Conservation (phyloP, 2,797 vertebrate genomes). For the Tympanoctomys barrerae region DNA sequence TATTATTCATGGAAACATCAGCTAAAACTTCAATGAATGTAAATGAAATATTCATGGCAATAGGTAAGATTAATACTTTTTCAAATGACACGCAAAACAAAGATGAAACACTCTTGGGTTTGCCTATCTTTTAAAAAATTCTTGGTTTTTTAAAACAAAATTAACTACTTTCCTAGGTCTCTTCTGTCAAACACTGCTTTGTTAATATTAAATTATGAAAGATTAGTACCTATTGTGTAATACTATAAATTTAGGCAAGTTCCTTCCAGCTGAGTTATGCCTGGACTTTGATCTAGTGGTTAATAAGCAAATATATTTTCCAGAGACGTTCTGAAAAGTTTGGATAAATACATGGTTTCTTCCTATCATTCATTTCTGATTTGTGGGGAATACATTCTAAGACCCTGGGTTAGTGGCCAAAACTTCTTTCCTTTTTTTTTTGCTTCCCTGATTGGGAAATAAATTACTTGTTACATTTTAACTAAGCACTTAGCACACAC, state of each 20-base stretch:
- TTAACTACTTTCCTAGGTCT: not conserved
- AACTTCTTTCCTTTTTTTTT: not conserved
- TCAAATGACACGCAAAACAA: not conserved
- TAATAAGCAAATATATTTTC: constrained; percentile 18
- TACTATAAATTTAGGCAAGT: not conserved
- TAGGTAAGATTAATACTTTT: constrained; percentile 91
- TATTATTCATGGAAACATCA: constrained; percentile 99
- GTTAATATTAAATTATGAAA: constrained; percentile 45
- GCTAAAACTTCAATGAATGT: constrained; percentile 99
- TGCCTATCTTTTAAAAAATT: not conserved
- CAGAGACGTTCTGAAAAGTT: constrained; percentile 20
- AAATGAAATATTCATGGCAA: constrained; percentile 99
- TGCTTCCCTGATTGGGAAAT: not conserved
- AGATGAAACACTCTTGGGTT: not conserved
- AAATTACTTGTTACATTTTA: not conserved
- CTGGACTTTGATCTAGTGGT: not conserved
- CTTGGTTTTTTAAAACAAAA: not conserved
- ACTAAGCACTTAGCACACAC: not conserved
- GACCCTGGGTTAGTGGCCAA: not conserved
- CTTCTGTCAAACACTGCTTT: constrained; percentile 42
- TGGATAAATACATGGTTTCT: not conserved
- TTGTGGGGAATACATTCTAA: not conserved
- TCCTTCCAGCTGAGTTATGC: constrained; percentile 23
- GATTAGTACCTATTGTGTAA: not conserved
- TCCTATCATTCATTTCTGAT: not conserved